phyloP scores from a whole-genome alignment of 1,140 invertebrate species.

The Macrotrachela quadricornifera region DNA sequence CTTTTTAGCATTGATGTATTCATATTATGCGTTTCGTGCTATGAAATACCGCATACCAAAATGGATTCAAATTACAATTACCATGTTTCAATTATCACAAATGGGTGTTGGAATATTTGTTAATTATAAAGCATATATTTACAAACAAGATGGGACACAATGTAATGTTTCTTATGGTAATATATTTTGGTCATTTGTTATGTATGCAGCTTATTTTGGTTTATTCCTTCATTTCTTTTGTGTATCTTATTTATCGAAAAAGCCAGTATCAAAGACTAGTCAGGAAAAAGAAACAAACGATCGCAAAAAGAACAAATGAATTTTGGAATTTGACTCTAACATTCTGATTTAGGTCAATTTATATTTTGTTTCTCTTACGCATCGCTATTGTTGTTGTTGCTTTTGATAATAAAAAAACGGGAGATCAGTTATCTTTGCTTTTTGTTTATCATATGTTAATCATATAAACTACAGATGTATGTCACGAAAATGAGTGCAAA shows the following conservation, averaged over 20 bases:
- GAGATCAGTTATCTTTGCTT: too few species aligned
- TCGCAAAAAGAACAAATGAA: too few species aligned
- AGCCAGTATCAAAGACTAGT: too few species aligned
- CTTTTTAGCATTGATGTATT: constrained; percentile 60
- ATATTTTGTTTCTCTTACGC: too few species aligned
- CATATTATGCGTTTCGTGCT: constrained; percentile 74
- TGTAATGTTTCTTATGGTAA: constrained; percentile 69
- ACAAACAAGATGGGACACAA: constrained; percentile 36
- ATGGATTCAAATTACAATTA: constrained; percentile 71
- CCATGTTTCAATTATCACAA: constrained; percentile 66
- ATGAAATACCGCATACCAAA: constrained; percentile 62
- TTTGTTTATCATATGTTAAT: too few species aligned
- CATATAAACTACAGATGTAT: too few species aligned
- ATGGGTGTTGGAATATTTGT: constrained; percentile 80
- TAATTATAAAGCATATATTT: not conserved
- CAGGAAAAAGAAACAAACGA: too few species aligned
- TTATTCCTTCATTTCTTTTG: constrained; percentile 34
- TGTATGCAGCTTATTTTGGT: constrained; percentile 54
- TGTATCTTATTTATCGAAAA: not conserved
- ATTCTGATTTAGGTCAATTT: too few species aligned
- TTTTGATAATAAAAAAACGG: too few species aligned
- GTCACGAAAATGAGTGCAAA: too few species aligned
- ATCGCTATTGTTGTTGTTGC: too few species aligned
- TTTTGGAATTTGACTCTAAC: too few species aligned
- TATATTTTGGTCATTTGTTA: constrained; percentile 63